Conservation (phyloP, 2,113 vertebrate species). For the Rhea pennata region DNA sequence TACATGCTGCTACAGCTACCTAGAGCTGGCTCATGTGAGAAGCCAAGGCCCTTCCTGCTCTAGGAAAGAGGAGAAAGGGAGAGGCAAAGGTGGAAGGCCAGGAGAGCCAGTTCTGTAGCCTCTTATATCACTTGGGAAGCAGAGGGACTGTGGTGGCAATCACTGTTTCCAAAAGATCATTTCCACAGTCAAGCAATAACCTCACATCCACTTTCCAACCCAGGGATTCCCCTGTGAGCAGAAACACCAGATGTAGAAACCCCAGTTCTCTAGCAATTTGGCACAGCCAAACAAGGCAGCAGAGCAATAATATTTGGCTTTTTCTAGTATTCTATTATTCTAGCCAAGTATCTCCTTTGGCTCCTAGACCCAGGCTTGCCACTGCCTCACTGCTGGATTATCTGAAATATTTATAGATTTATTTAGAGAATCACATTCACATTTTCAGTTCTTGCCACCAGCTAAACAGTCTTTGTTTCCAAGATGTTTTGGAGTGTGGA, state of each 20-base stretch:
- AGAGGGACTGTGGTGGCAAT: not conserved
- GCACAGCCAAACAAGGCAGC: not conserved
- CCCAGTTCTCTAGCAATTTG: not conserved
- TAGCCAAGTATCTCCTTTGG: not conserved
- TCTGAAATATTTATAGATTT: not conserved
- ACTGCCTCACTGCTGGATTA: not conserved
- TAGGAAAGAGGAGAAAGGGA: not conserved
- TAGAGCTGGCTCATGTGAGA: not conserved
- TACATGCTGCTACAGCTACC: not conserved
- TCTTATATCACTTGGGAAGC: rapidly evolving
- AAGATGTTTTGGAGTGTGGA: not conserved
- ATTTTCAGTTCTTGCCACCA: not conserved
- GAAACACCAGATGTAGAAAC: not conserved
- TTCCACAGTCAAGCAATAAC: not conserved
- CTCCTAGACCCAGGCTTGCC: not conserved
- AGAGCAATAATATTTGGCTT: not conserved
- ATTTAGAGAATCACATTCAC: not conserved
- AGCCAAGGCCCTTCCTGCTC: not conserved
- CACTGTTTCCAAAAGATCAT: not conserved
- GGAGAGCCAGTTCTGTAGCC: not conserved
- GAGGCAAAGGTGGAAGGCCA: not conserved
- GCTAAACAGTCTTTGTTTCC: not conserved
- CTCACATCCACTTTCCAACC: not conserved
- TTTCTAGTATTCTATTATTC: not conserved
- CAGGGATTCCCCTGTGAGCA: not conserved